Conservation (phyloP, 1,140 invertebrate genomes). For the Pseudomyrmex dendroicus region DNA sequence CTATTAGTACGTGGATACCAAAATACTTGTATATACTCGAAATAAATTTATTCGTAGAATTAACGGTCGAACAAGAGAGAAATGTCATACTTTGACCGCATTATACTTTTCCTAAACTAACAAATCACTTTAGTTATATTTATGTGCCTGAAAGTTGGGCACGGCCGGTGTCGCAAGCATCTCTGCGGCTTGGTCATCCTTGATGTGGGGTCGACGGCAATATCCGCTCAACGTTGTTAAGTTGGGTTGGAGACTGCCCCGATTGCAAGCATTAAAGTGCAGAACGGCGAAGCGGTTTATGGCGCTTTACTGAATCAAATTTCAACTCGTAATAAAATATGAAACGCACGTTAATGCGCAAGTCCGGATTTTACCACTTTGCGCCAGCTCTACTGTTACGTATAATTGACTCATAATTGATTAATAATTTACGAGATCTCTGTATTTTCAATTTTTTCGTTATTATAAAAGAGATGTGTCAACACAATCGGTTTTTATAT, state of each 20-base stretch:
- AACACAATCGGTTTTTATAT: background rate
- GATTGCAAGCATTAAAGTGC: conserved; percentile 57
- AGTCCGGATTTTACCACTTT: conserved; percentile 27
- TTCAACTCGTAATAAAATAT: conserved; percentile 41
- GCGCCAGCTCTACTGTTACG: background rate
- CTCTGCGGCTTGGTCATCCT: conserved; percentile 53
- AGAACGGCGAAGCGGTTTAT: conserved; percentile 39
- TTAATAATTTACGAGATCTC: background rate
- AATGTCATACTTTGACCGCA: background rate
- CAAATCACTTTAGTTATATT: conserved; percentile 61
- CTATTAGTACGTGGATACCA: background rate
- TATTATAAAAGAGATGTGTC: background rate
- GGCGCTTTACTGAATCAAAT: conserved; percentile 56
- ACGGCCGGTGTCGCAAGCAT: conserved; percentile 24
- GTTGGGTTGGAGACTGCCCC: conserved; percentile 50
- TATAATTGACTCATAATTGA: conserved; percentile 24
- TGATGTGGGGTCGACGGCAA: conserved; percentile 37
- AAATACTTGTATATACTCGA: background rate
- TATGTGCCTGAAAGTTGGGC: conserved; percentile 18
- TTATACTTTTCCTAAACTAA: conserved; percentile 12
- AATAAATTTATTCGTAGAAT: background rate
- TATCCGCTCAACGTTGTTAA: conserved; percentile 61
- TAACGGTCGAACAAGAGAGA: background rate
- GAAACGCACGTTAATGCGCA: conserved; percentile 28
- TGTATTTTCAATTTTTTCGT: background rate